Percentiles rank a stretch among this genome's conserved stretches.
Evolutionary conservation across 2,888 invertebrate species (phyloP).

Genomic region (Neoaliturus tenellus): DNA sequence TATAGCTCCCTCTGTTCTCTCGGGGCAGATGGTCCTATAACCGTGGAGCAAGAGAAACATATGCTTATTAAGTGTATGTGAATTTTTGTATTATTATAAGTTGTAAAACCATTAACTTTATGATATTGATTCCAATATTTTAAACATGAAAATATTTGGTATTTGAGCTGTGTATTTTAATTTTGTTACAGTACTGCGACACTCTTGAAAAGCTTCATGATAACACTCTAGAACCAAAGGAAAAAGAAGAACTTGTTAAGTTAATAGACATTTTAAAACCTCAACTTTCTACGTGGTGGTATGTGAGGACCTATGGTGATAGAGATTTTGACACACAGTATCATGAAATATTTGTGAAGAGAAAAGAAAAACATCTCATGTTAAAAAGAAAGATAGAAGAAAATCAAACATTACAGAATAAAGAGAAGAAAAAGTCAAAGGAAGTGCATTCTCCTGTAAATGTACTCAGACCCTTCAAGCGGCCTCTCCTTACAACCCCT

Average conservation of each 20-base stretch:
- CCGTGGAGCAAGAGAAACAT: no score
- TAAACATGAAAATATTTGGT: no score
- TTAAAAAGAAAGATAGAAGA: background rate
- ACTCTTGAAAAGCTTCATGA: background rate
- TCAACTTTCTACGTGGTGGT: background rate
- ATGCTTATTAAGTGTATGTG: no score
- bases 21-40: no score
- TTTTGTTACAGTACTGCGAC: background rate
- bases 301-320: background rate
- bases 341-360: background rate
- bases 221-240: background rate
- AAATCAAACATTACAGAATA: no score
- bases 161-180: no score
- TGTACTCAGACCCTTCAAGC: background rate
- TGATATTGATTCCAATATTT: no score
- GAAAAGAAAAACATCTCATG: background rate
- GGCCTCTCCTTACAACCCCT: background rate
- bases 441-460: background rate
- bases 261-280: background rate
- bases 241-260: background rate
- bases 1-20: no score
- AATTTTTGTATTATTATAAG: no score
- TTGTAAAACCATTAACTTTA: no score
- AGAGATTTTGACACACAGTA: background rate
- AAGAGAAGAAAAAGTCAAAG: background rate